Evolutionary conservation across 2,888 invertebrate genomes (phyloP).

Genomic region (Prosopocoilus inquinatus): DNA sequence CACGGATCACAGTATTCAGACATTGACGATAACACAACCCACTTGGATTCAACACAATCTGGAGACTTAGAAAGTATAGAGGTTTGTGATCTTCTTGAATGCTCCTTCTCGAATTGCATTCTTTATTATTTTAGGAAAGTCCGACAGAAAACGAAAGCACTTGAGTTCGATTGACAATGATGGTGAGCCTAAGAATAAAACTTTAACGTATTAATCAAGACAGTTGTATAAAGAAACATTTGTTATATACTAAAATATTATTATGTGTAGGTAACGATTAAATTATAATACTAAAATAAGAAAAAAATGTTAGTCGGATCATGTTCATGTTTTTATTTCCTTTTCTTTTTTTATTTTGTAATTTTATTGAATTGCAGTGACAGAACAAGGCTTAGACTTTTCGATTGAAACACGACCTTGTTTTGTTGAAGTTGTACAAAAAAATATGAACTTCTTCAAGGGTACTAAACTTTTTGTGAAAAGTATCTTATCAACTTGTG

Average conservation of each 20-base stretch:
- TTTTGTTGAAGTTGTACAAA: slow-evolving; percentile 15
- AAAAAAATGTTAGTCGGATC: slow-evolving; percentile 15
- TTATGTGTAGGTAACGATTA: slow-evolving; percentile 34
- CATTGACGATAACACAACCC: slow-evolving; percentile 25
- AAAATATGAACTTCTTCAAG: slow-evolving; percentile 17
- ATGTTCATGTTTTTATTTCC: slow-evolving; percentile 20
- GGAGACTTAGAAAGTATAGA: slow-evolving; percentile 43
- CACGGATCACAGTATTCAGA: slow-evolving; percentile 41
- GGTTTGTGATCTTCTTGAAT: slow-evolving; percentile 26
- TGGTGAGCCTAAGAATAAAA: slow-evolving; percentile 16
- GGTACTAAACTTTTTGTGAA: slow-evolving; percentile 27
- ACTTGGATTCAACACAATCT: slow-evolving; percentile 32
- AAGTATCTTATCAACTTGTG: slow-evolving; percentile 25
- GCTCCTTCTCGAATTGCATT: slow-evolving; percentile 1
- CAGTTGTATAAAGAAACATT: slow-evolving; percentile 26
- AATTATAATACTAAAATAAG: slow-evolving; percentile 26
- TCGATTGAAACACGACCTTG: slow-evolving; percentile 1
- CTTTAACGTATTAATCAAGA: slow-evolving; percentile 14
- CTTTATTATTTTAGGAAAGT: slow-evolving; percentile 35
- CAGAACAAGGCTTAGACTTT: background rate
- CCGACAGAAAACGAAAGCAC: slow-evolving; percentile 37
- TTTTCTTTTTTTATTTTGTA: slow-evolving; percentile 5
- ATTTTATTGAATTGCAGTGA: background rate
- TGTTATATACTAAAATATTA: slow-evolving; percentile 33
- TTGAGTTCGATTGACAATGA: slow-evolving; percentile 21